These are phyloP conservation scores for Pantelozetes paolii DNA, from an alignment of 2,888 invertebrate species.

Conservation along the genomic window DNA sequence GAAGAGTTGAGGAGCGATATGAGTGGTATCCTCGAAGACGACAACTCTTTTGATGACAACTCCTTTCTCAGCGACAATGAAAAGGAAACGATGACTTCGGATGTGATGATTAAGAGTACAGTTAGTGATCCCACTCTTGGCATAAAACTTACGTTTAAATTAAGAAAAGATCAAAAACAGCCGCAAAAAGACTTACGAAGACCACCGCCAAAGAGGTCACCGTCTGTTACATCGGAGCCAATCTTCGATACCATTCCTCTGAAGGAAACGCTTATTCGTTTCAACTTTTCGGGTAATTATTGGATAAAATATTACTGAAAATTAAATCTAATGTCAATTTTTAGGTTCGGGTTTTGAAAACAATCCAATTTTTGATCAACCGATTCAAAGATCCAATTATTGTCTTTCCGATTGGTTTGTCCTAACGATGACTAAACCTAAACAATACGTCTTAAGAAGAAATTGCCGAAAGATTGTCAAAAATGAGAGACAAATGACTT, in stretches of 20 bases:
- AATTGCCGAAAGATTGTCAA: background rate
- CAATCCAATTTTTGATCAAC: background rate
- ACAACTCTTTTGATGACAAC: constrained; percentile 46
- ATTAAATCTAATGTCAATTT: background rate
- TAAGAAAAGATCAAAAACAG: constrained; percentile 35
- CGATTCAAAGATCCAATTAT: background rate
- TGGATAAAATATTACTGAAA: background rate
- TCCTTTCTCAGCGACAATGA: constrained; percentile 46
- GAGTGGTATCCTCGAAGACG: constrained; percentile 48
- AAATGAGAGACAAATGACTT: background rate
- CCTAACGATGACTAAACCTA: background rate
- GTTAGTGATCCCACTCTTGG: constrained; percentile 52
- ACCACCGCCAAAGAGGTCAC: background rate
- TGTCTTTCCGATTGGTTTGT: background rate
- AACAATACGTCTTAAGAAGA: background rate
- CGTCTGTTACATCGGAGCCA: background rate
- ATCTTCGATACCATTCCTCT: background rate
- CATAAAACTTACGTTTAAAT: constrained; percentile 53
- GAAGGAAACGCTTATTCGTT: constrained; percentile 4
- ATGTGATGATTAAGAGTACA: constrained; percentile 49
- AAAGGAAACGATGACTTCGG: constrained; percentile 40
- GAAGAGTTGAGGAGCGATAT: background rate
- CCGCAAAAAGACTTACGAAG: background rate
- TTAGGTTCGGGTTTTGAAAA: background rate
- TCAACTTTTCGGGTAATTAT: background rate